Conservation (phyloP, 2,888 invertebrate species). For the Meganola albula region DNA sequence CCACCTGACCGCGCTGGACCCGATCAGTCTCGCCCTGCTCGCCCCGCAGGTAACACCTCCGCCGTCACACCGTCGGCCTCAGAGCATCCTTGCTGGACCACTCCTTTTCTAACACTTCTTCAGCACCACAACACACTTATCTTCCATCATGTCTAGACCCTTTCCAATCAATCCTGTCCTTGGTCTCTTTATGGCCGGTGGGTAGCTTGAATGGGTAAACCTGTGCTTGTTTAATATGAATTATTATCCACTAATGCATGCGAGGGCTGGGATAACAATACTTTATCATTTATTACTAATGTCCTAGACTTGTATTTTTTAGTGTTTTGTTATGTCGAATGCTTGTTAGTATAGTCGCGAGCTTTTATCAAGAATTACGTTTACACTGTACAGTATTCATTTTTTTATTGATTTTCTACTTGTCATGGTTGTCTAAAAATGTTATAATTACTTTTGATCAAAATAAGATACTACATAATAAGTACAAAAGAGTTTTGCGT, state of each 20-base stretch:
- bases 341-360: slow-evolving; percentile 16
- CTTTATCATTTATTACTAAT: too few species aligned
- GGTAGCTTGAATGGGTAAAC: slow-evolving; percentile 57
- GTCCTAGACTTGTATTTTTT: too few species aligned
- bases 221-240: slow-evolving; percentile 61
- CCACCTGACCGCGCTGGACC: slow-evolving; percentile 77
- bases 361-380: too few species aligned
- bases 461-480: too few species aligned
- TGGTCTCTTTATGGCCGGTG: slow-evolving; percentile 58
- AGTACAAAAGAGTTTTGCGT: too few species aligned
- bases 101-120: slow-evolving; percentile 17
- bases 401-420: too few species aligned
- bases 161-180: slow-evolving; percentile 33
- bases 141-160: slow-evolving; percentile 19
- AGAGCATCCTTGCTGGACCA: slow-evolving; percentile 19
- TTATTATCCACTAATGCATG: slow-evolving; percentile 52
- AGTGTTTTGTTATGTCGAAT: slow-evolving; percentile 12
- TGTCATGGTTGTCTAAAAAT: too few species aligned
- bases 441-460: slow-evolving; percentile 9
- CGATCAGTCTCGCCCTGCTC: slow-evolving; percentile 76
- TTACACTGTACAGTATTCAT: too few species aligned
- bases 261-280: slow-evolving; percentile 51
- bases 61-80: slow-evolving; percentile 44
- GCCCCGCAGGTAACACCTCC: slow-evolving; percentile 69
- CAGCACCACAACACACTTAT: slow-evolving; percentile 22